Base-by-base conservation (phyloP, 2,113 vertebrate species). In the Syngnathoides biaculeatus region DNA sequence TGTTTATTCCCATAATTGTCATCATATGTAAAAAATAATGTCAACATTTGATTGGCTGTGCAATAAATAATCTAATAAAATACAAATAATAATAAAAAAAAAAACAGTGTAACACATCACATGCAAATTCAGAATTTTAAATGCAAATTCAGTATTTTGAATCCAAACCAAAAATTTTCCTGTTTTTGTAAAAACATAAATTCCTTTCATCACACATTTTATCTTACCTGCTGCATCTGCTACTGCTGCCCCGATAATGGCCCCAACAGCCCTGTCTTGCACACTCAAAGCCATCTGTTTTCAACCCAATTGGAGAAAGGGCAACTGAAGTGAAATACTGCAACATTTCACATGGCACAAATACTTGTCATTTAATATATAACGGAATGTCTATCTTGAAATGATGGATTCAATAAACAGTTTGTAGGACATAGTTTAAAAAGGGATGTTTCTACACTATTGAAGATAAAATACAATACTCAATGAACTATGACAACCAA, bases 191-290 rank as follows among this genome's bases (percentile, higher is more conserved):
- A 17, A 30, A 6, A 27, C 30, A 10, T 13, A 1, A 52, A 30
- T 57, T 30, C 7, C 15, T 30, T 45, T 12, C 1, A 39, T 45
- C 30, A 42, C 27, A 26, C 8, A 8, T 35, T 81, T 79, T 74
- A 79, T 80, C 79, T 82, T 71, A 91, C 89, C 87, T 71, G 90
- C 90, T 77, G 90, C 89, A 78, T 92, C 90, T 71, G 90, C 88
- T 53, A 89, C 89, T 30, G 90, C 90, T 39, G 89, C 88, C 67
- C 90, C 90, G 9, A 91, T 82, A 69, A 91, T 75, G 70, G 90
- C 89, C 66, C 88, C 90, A 0, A 82, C 56, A 64, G 82, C 84
- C 79, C 89, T 68, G 64, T 91, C 86, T 26, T 78, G 76, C 67
- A 82, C 65, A 26, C 69, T 83, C 65, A 35, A 27, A 4, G 87